Conservation (phyloP, 2,888 invertebrate species). For the Synergus umbraculus region DNA sequence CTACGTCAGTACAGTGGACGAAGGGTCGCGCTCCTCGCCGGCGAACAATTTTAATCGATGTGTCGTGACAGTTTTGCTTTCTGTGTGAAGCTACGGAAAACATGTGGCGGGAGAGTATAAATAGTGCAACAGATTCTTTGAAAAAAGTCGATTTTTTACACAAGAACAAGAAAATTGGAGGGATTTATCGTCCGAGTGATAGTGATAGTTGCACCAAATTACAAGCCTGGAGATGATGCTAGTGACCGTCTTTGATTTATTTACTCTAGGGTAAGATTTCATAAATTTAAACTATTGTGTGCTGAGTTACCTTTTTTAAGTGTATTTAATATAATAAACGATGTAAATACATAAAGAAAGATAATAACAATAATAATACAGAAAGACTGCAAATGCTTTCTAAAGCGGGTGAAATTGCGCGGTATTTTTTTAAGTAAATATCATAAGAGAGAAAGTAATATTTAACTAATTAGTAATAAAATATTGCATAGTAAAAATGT, state of each 20-base stretch:
- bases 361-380: no score
- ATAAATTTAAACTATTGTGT: not conserved
- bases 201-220: constrained; percentile 51
- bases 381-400: no score
- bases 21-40: constrained; percentile 51
- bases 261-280: constrained; percentile 48
- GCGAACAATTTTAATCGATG: constrained; percentile 45
- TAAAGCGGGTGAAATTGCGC: no score
- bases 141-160: constrained; percentile 30
- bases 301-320: not conserved
- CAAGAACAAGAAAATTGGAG: constrained; percentile 6
- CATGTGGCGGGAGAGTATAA: constrained; percentile 48
- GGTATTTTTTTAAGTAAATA: no score
- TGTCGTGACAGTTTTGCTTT: constrained; percentile 47
- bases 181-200: constrained; percentile 45
- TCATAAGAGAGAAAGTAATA: no score
- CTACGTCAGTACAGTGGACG: constrained; percentile 51
- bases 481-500: no score
- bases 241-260: constrained; percentile 49
- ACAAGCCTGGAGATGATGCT: constrained; percentile 48
- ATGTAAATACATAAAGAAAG: no score
- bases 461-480: no score
- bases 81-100: constrained; percentile 41
- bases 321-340: not conserved
- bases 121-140: constrained; percentile 46